These are phyloP conservation scores for Brachionus calyciflorus DNA, from an alignment of 1,140 invertebrate species.

Conservation along the genomic window DNA sequence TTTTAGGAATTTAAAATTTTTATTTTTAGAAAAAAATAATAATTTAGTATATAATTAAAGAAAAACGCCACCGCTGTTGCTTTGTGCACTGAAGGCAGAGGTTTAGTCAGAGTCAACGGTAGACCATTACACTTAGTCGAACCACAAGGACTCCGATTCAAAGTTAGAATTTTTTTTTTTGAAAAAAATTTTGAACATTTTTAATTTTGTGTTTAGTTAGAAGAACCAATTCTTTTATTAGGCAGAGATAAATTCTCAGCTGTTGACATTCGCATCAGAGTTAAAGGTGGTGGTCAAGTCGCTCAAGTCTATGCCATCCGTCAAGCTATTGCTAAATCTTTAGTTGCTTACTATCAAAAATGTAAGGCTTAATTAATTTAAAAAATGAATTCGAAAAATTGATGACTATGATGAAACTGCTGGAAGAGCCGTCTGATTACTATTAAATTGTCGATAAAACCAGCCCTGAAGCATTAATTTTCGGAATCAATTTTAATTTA, in stretches of 20 bases:
- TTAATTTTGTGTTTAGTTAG: slow-evolving; percentile 70
- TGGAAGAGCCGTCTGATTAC: slow-evolving; percentile 47
- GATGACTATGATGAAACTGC: slow-evolving; percentile 44
- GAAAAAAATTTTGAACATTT: neutral
- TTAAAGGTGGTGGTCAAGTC: slow-evolving; percentile 96
- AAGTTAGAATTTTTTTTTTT: slow-evolving; percentile 48
- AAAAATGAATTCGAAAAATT: slow-evolving; percentile 50
- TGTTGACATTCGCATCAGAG: slow-evolving; percentile 93
- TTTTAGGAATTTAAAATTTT: too few species aligned
- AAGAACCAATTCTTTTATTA: slow-evolving; percentile 90
- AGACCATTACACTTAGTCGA: slow-evolving; percentile 89
- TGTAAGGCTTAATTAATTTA: slow-evolving; percentile 69
- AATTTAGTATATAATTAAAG: slow-evolving; percentile 62
- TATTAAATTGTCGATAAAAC: slow-evolving; percentile 27
- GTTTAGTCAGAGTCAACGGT: slow-evolving; percentile 90
- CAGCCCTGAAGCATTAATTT: neutral
- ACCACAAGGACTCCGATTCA: slow-evolving; percentile 88
- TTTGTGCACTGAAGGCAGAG: slow-evolving; percentile 86
- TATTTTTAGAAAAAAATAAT: neutral
- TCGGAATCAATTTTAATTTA: neutral
- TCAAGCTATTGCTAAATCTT: slow-evolving; percentile 94
- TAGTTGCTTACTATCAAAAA: slow-evolving; percentile 99
- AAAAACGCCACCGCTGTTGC: slow-evolving; percentile 99
- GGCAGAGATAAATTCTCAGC: slow-evolving; percentile 89
- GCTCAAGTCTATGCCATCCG: slow-evolving; percentile 95